Evolutionary conservation across 2,888 invertebrate genomes (phyloP).

Genomic region (Capitulum mitella): DNA sequence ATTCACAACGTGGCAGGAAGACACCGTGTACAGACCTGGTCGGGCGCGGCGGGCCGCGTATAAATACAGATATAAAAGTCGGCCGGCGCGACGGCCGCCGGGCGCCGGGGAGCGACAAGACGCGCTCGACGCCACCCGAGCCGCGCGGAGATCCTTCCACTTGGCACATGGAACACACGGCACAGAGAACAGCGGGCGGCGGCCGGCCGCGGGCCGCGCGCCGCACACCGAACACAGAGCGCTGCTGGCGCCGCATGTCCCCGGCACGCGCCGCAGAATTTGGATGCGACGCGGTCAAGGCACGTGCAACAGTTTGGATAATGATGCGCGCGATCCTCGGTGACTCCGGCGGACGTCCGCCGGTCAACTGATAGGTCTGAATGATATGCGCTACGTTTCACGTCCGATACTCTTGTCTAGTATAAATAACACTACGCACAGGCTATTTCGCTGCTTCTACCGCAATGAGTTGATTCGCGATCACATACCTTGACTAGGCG

Average conservation of each 20-base stretch:
- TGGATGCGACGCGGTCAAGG: neutral
- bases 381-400: slow-evolving; percentile 15
- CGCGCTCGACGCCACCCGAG: neutral
- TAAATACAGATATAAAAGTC: slow-evolving; percentile 13
- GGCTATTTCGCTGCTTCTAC: neutral
- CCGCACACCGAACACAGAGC: neutral
- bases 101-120: neutral
- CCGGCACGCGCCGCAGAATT: neutral
- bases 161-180: slow-evolving; percentile 21
- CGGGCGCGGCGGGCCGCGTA: neutral
- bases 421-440: slow-evolving; percentile 14
- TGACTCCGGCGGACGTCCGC: neutral
- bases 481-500: slow-evolving; percentile 14
- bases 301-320: slow-evolving; percentile 11
- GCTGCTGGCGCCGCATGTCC: neutral
- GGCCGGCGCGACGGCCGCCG: neutral
- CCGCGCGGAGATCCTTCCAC: neutral
- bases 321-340: neutral
- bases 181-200: slow-evolving; percentile 1
- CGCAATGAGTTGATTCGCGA: neutral
- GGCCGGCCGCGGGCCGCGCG: neutral
- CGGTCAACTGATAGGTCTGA: neutral
- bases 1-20: slow-evolving; percentile 16
- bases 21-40: neutral
- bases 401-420: neutral